These are phyloP conservation scores for Gila orcuttii DNA, from an alignment of 2,113 vertebrate species.

Conservation along the genomic window DNA sequence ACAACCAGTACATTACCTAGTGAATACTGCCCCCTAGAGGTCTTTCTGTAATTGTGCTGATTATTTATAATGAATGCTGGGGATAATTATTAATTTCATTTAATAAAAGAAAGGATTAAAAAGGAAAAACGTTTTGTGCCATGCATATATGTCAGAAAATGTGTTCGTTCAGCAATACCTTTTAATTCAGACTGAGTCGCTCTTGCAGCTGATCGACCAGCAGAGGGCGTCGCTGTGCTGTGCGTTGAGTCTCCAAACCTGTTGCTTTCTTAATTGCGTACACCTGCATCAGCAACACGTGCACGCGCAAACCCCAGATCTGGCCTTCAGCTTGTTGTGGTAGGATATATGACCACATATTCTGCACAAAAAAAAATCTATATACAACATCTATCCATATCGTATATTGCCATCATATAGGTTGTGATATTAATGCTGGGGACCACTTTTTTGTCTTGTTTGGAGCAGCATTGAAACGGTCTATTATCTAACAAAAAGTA, in stretches of 20 bases:
- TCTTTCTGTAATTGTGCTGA: background rate
- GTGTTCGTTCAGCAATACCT: background rate
- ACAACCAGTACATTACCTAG: background rate
- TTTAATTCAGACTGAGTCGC: background rate
- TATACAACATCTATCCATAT: background rate
- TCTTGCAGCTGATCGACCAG: background rate
- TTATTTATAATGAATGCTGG: background rate
- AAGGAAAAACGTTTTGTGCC: background rate
- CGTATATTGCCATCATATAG: background rate
- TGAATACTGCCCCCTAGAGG: slow-evolving; percentile 8
- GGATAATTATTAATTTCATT: background rate
- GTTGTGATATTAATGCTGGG: no score
- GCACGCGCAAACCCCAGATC: background rate
- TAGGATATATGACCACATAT: background rate
- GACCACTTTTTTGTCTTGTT: background rate
- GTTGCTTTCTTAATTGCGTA: background rate
- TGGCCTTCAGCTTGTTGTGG: background rate
- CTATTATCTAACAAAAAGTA: background rate
- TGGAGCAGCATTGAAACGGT: background rate
- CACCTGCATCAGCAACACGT: background rate
- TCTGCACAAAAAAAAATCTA: no score
- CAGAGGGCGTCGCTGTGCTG: slow-evolving; percentile 17
- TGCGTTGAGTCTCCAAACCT: background rate
- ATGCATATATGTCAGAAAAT: background rate
- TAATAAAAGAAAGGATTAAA: background rate